Evolutionary conservation across 2,113 vertebrate species (phyloP).

Genomic region (Tragelaphus buxtoni): DNA sequence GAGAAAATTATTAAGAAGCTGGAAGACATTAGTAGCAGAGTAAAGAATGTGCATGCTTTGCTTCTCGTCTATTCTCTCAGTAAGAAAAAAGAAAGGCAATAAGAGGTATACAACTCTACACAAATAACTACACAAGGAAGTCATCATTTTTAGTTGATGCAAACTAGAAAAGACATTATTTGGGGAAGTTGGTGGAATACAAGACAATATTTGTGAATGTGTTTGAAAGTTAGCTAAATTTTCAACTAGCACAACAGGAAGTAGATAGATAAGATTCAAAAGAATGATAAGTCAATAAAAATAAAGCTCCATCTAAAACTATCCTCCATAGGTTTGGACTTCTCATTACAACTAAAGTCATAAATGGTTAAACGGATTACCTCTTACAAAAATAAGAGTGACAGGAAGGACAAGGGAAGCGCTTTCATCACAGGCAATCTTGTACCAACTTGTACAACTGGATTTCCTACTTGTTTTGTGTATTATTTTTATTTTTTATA

Average conservation of each 20-base stretch:
- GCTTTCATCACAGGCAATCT: background rate
- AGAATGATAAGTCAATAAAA: background rate
- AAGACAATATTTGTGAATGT: background rate
- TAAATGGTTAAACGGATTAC: background rate
- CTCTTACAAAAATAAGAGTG: background rate
- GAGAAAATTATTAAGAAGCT: background rate
- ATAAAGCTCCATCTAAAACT: background rate
- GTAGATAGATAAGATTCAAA: background rate
- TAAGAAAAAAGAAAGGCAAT: background rate
- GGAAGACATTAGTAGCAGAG: background rate
- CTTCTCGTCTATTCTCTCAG: background rate
- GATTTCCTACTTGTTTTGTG: background rate
- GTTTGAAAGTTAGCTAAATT: background rate
- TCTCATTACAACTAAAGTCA: background rate
- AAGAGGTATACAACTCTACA: background rate
- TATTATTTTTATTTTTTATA: background rate
- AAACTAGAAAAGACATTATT: background rate
- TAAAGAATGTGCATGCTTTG: background rate
- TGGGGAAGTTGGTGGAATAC: background rate
- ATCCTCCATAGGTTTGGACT: background rate
- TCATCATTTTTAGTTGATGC: background rate
- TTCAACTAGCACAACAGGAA: background rate
- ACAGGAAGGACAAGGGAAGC: background rate
- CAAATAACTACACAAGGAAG: background rate
- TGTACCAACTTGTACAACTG: background rate